Evolutionary conservation across 2,888 invertebrate species (phyloP), one percentile per base, ranked within the genome.

Genomic region (Drosophila cyrtoloma): DNA sequence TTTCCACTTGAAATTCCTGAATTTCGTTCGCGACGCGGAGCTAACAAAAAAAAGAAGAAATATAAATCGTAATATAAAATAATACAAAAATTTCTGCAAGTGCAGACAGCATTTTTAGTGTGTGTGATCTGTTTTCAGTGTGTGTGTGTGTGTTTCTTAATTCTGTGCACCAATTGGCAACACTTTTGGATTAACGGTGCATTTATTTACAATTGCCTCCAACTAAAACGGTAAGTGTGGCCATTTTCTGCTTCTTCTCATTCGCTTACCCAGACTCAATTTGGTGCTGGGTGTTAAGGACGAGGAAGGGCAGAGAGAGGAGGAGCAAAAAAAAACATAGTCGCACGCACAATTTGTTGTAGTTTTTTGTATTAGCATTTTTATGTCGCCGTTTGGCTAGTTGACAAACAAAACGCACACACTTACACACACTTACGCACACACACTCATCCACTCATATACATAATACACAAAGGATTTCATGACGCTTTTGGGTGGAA

Each of bases 1-100:
- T 88, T 88, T 88, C 88, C 86, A 90, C 90, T 88, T 88, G 89
- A 90, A 88, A 90, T 88, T 88, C 88, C 89, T 89, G 90, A 90
- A 88, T 89, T 88, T 89, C 73, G 85, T 85, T 72, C 66, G 79
- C 81, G 79, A 69, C 82, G 73, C 75, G 70, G 73, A 75, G 73
- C 78, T 55, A 58, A 64, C 53, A 70, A 66, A 68, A 64, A 70
- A 76, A 58, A 59, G 63, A 44, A 28, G 50, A 63, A 51, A 76
- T 67, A 79, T 68, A 74, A 74, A 74, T 81, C 68, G 81, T 68
- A 81, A 80, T 73, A 77, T 64, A 82, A 77, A 82, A 72, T 74
- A 68, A 59, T 60, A 78, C 70, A 70, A 69, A 72, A 82, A 61
- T 77, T 75, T 72, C 60, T 56, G 63, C 68, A 81, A 81, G 52